Base-by-base conservation (phyloP, 2,888 invertebrate species). In the Lucinisca nassula region DNA sequence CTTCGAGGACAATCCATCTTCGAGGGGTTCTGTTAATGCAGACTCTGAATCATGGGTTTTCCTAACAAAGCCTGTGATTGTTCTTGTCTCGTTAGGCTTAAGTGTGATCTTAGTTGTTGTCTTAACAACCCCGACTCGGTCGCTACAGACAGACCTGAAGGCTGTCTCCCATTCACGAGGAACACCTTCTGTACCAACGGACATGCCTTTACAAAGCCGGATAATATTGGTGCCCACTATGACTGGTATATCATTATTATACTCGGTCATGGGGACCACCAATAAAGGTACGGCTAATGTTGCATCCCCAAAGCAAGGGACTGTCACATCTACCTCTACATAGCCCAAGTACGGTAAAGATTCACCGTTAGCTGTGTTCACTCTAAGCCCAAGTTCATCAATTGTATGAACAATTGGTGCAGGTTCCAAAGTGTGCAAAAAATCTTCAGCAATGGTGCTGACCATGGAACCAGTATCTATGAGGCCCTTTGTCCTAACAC, bases 51-150 rank as follows among this genome's bases (percentile, higher is more conserved):
- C 55, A 37, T 12, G 27, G 24, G 21, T 27, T 38, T 83, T 83
- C 0, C 78, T n/a, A 2, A 78, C 77, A 21, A 83, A 58, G 27
- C 83, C 78, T 8, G 70, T 78, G 8, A 83, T 38, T 35, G 55
- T 72, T 37, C 78, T 70, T n/a, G 73, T 27, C 67, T 83, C 83
- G n/a, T 72, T 72, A 27, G 83, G 83, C 14, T 78, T 0, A 35
- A 83, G 37, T 21, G 35, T 83, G 0, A 78, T 72, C 24, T 67
- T 30, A 32, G 49, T 17, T 38, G 70, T 82, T 35, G 82, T 40
- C 35, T 21, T 45, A 10, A 82, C 82, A 32, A 38, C 67, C 30
- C 77, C 82, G 35, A 77, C 73, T 38, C n/a, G 61, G 24, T 27
- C 12, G 21, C 35, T 27, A 2, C n/a, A 79, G 24, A 40, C 24